A percentile compares a stretch with the other conserved stretches of the same genome.
phyloP scores from a whole-genome alignment of 2,113 vertebrate genomes.

The Salvelinus fontinalis region DNA sequence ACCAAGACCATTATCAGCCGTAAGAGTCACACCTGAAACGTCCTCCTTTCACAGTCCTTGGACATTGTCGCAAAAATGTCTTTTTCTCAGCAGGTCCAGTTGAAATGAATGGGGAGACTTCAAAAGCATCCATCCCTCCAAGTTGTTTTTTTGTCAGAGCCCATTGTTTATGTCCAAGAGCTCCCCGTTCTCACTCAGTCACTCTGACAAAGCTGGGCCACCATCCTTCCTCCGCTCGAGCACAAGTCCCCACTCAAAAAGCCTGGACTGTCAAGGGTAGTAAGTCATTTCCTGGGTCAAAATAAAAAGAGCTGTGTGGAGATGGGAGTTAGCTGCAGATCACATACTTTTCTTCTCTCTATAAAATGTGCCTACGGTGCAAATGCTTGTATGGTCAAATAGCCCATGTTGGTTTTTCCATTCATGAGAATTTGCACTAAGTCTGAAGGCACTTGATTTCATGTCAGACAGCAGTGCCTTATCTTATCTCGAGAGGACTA shows the following conservation, averaged over 20 bases:
- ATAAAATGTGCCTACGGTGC: conserved; percentile 63
- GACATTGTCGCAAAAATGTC: background rate
- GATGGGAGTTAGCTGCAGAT: background rate
- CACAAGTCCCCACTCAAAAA: background rate
- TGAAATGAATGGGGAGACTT: background rate
- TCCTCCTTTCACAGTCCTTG: background rate
- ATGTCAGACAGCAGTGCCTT: conserved; percentile 86
- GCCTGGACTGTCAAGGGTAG: background rate
- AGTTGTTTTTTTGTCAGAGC: background rate
- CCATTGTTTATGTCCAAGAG: background rate
- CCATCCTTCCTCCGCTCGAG: background rate
- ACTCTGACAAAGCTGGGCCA: background rate
- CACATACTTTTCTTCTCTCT: conserved; percentile 60
- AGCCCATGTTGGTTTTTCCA: conserved; percentile 51
- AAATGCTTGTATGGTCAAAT: conserved; percentile 71
- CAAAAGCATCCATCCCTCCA: background rate
- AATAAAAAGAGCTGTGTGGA: background rate
- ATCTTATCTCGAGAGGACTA: conserved; percentile 23
- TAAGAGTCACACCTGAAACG: background rate
- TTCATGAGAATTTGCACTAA: conserved; percentile 67
- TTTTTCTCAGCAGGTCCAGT: background rate
- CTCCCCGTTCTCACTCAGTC: background rate
- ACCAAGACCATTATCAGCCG: background rate
- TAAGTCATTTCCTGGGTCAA: background rate
- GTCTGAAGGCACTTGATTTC: conserved; percentile 93